Conservation (phyloP, 1,140 invertebrate species). For the Pectinophora gossypiella region DNA sequence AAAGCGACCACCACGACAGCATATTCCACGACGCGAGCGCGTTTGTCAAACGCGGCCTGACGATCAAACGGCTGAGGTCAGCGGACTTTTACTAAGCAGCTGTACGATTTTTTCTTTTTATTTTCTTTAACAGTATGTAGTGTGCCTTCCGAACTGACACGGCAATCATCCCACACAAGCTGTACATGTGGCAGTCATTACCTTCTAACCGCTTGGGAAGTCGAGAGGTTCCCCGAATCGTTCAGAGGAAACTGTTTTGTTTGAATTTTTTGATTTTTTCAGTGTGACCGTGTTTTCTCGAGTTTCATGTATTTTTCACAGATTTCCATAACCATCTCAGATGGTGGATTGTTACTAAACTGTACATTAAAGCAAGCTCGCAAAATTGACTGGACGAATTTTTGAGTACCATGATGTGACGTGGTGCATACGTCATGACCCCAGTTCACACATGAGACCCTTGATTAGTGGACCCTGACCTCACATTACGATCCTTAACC, state of each 20-base stretch:
- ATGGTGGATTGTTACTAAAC: too few relatives aligned
- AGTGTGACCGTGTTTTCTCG: background rate
- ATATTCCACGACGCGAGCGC: conserved; percentile 68
- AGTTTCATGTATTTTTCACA: too few relatives aligned
- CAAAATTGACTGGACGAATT: too few relatives aligned
- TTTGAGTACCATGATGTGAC: too few relatives aligned
- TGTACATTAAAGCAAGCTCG: too few relatives aligned
- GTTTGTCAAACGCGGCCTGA: conserved; percentile 69
- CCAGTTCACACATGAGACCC: too few relatives aligned
- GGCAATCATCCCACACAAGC: conserved; percentile 24
- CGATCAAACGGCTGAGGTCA: conserved; percentile 75
- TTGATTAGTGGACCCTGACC: conserved; percentile 22
- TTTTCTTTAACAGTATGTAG: conserved; percentile 64
- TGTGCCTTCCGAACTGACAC: conserved; percentile 60
- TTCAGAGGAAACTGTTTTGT: background rate
- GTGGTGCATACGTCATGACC: too few relatives aligned
- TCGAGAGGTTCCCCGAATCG: background rate
- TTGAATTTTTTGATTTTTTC: background rate
- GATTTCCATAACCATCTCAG: too few relatives aligned
- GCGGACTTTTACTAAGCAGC: conserved; percentile 54
- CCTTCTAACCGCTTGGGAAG: conserved; percentile 20
- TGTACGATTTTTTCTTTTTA: conserved; percentile 56
- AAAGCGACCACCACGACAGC: conserved; percentile 53
- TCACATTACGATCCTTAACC: conserved; percentile 19
- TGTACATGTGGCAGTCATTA: conserved; percentile 21